Evolutionary conservation across 2,888 invertebrate genomes (phyloP), one percentile per base, ranked within the genome.

Genomic region (Tipula unca): DNA sequence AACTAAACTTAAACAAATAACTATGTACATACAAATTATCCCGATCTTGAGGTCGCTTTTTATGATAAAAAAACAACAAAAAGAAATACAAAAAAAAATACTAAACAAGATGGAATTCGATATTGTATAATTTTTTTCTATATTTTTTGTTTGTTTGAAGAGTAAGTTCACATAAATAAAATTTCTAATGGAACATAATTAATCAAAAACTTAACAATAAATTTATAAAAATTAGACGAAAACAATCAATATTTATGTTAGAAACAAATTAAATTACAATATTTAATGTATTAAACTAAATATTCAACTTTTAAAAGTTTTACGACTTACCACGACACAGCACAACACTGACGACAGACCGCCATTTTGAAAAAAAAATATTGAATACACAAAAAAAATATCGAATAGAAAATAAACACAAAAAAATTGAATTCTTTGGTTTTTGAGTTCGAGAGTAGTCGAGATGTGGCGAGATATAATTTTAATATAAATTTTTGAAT

Each of bases 341-440:
- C 96, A 96, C 95, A 95, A 95, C 96, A 96, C 96, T 95, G 95
- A 95, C 95, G 95, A 96, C 96, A 96, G 95, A 95, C 96, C 96
- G 96, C 96, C 96, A 96, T 96, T 95, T 96, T 96, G 95, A 82
- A 82, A 54, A 54, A 54, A 48, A 54, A 54, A 54, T 17, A 17
- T 54, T 54, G 6, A 10, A 54, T 54, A 54, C 48, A 54, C 42
- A 42, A 42, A 42, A n/a, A n/a, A 42, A 42, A 54, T 54, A 54
- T 54, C 48, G 48, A 54, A 54, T 54, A 54, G 17, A 54, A 54
- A 54, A 54, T 54, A 54, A 54, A 54, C 48, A 54, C n/a, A 54
- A 54, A 48, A 39, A 39, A 54, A 54, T 39, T 39, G 10, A 54
- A 54, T 20, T 54, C 48, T n/a, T 17, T 54, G 48, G 17, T 54